Percentiles rank a stretch among this genome's conserved stretches.
Conservation (phyloP, 2,797 vertebrate genomes). For the Artibeus jamaicensis region DNA sequence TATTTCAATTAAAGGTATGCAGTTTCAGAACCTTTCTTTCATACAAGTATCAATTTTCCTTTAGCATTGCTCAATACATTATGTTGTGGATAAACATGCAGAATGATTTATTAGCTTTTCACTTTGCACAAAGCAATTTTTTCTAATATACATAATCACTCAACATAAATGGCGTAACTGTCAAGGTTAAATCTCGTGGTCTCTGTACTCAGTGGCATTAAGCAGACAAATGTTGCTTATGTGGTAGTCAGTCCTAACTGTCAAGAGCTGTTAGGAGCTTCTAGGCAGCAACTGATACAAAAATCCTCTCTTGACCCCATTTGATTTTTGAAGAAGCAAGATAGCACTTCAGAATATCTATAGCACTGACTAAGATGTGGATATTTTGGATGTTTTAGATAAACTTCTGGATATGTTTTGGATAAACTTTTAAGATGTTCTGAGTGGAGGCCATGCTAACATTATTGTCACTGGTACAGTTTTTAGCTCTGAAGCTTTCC, state of each 20-base stretch:
- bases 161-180: constrained; percentile 62
- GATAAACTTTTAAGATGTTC: background rate
- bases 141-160: constrained; percentile 71
- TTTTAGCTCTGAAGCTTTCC: constrained; percentile 15
- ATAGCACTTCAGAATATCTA: too few relatives aligned
- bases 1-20: background rate
- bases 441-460: background rate
- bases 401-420: background rate
- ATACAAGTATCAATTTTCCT: background rate
- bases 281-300: background rate
- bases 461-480: background rate
- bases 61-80: background rate
- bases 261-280: constrained; percentile 34
- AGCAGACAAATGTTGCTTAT: constrained; percentile 48
- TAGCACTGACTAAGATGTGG: too few relatives aligned
- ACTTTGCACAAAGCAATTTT: constrained; percentile 62
- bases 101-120: constrained; percentile 52
- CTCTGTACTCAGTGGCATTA: constrained; percentile 43
- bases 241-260: background rate
- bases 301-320: background rate
- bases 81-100: constrained; percentile 38
- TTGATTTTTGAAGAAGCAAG: constrained; percentile 44
- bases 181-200: constrained; percentile 36
- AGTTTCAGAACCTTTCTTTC: background rate
- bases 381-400: too few relatives aligned